Percentiles rank a stretch among this genome's conserved stretches.
phyloP scores from a whole-genome alignment of 2,888 invertebrate genomes.

The Synanthedon tipuliformis region DNA sequence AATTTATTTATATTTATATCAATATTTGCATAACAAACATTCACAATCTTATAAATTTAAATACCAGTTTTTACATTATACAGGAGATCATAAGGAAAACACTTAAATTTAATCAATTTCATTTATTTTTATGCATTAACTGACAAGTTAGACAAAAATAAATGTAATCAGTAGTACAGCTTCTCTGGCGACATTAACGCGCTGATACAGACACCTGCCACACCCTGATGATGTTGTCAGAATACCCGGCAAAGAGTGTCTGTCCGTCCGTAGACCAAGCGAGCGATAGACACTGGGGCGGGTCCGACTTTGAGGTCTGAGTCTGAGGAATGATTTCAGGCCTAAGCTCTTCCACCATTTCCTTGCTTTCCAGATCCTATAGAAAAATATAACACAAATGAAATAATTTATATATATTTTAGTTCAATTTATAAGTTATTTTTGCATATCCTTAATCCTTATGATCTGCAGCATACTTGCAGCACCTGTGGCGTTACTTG shows the following conservation, averaged over 20 bases:
- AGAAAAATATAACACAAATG: slow-evolving; percentile 8
- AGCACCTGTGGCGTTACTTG: no score
- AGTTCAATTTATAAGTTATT: no score
- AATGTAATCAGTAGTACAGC: slow-evolving; percentile 39
- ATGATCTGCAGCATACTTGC: no score
- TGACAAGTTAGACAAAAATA: slow-evolving; percentile 46
- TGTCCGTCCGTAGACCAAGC: slow-evolving; percentile 99
- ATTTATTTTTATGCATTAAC: slow-evolving; percentile 61
- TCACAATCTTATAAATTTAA: no score
- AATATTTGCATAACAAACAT: no score
- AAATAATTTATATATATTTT: no score
- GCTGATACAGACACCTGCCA: slow-evolving; percentile 96
- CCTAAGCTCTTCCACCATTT: slow-evolving; percentile 97
- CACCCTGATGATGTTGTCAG: slow-evolving; percentile 97
- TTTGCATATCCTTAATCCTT: no score
- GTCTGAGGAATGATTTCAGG: slow-evolving; percentile 89
- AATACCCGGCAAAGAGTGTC: slow-evolving; percentile 98
- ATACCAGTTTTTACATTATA: background rate
- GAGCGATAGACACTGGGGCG: slow-evolving; percentile 95
- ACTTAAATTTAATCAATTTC: slow-evolving; percentile 42
- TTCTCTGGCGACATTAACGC: slow-evolving; percentile 66
- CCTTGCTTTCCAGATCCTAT: slow-evolving; percentile 98
- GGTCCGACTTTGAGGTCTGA: slow-evolving; percentile 85
- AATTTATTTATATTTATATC: slow-evolving; percentile 2
- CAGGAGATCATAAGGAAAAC: slow-evolving; percentile 57